Evolutionary conservation across 2,888 invertebrate species (phyloP).

Genomic region (Anodontia alba): DNA sequence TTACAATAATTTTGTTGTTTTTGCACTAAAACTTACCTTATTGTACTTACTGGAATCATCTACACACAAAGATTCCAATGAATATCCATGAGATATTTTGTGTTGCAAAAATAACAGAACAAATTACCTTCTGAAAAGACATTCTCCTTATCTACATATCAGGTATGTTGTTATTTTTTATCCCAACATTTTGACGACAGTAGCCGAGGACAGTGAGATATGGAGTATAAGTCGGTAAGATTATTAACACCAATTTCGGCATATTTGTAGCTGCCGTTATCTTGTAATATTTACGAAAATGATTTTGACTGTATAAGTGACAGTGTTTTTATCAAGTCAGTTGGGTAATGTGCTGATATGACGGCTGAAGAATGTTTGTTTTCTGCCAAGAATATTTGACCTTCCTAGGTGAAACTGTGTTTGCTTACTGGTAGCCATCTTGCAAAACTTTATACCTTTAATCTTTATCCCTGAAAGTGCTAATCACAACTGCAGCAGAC

Average conservation of each 20-base stretch:
- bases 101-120: too few relatives aligned
- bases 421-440: background rate
- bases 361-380: background rate
- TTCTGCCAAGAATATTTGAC: background rate
- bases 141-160: too few relatives aligned
- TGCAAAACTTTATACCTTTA: background rate
- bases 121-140: too few relatives aligned
- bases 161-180: constrained; percentile 7
- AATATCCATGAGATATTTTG: too few relatives aligned
- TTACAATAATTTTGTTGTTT: too few relatives aligned
- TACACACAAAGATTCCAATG: too few relatives aligned
- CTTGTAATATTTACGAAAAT: constrained; percentile 4
- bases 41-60: too few relatives aligned
- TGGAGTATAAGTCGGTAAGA: constrained; percentile 12
- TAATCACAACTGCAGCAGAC: too few relatives aligned
- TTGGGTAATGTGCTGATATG: background rate
- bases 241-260: background rate
- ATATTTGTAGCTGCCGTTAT: constrained; percentile 1
- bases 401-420: constrained; percentile 7
- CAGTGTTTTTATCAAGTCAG: background rate
- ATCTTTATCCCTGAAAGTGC: too few relatives aligned
- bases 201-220: background rate
- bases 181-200: background rate
- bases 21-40: too few relatives aligned
- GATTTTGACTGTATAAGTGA: background rate